phyloP scores from a whole-genome alignment of 2,888 invertebrate species.

The Caradrina kadenii region DNA sequence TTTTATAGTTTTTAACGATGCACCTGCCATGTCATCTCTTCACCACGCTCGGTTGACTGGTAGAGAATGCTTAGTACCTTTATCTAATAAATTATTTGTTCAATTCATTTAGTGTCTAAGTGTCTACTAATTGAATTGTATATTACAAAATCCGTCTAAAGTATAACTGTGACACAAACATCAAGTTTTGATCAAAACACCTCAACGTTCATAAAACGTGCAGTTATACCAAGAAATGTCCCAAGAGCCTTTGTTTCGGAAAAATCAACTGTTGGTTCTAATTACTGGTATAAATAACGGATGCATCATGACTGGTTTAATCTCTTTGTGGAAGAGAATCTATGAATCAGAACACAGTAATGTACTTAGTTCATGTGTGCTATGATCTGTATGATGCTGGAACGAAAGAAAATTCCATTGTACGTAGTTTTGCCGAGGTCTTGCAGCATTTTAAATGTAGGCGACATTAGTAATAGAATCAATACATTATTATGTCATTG shows the following conservation, averaged over 20 bases:
- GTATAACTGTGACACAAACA: background rate
- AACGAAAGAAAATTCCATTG: constrained; percentile 44
- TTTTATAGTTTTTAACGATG: too few species aligned
- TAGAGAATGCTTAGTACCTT: too few species aligned
- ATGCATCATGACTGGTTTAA: constrained; percentile 48
- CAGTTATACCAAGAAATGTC: constrained; percentile 44
- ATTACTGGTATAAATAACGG: constrained; percentile 47
- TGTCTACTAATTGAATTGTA: background rate
- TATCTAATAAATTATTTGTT: too few species aligned
- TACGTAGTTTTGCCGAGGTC: constrained; percentile 15
- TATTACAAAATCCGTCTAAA: background rate
- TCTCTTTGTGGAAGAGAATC: constrained; percentile 47
- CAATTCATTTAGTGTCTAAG: too few species aligned
- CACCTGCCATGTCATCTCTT: too few species aligned
- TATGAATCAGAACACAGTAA: constrained; percentile 54
- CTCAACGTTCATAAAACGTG: constrained; percentile 19
- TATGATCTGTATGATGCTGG: constrained; percentile 19
- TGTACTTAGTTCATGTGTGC: constrained; percentile 18
- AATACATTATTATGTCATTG: constrained; percentile 10
- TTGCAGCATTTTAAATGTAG: constrained; percentile 6
- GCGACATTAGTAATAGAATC: constrained; percentile 6
- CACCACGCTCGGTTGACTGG: too few species aligned
- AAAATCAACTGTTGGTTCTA: constrained; percentile 40
- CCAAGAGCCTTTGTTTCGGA: constrained; percentile 54
- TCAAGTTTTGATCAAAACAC: background rate